Conservation (phyloP, 2,888 invertebrate genomes). For the Epirrhoe tristata region DNA sequence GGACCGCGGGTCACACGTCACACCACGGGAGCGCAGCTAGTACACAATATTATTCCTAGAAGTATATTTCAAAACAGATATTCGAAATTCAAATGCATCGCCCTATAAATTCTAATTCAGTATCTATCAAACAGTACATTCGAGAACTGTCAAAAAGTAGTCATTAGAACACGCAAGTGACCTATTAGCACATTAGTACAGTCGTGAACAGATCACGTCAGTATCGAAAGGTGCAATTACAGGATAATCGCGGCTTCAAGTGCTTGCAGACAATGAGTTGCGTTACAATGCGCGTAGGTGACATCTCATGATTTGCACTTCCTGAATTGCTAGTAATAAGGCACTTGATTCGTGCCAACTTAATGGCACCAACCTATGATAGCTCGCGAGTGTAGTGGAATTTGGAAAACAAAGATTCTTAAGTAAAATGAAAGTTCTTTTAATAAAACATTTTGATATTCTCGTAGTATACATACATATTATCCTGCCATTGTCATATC, state of each 20-base stretch:
- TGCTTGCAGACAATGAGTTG: constrained; percentile 26
- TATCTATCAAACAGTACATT: neutral
- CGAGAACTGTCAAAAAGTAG: neutral
- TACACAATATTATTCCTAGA: neutral
- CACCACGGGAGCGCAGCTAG: no score
- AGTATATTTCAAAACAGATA: neutral
- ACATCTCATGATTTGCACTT: constrained; percentile 46
- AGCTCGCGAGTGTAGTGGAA: neutral
- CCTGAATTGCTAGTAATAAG: constrained; percentile 52
- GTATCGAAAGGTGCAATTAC: constrained; percentile 29
- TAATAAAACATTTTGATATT: neutral
- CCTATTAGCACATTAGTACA: constrained; percentile 10
- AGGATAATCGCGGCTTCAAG: constrained; percentile 20
- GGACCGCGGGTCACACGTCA: no score
- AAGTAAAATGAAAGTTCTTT: neutral
- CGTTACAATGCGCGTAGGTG: constrained; percentile 31
- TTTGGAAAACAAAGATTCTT: neutral
- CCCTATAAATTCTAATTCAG: neutral
- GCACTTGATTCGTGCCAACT: constrained; percentile 32
- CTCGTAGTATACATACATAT: constrained; percentile 4
- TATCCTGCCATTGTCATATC: constrained; percentile 43
- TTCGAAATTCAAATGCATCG: neutral
- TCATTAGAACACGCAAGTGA: neutral
- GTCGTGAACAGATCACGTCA: constrained; percentile 17
- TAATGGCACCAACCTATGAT: neutral